These are phyloP conservation scores for Pygocentrus nattereri DNA, from an alignment of 2,797 vertebrate genomes.

Conservation along the genomic window DNA sequence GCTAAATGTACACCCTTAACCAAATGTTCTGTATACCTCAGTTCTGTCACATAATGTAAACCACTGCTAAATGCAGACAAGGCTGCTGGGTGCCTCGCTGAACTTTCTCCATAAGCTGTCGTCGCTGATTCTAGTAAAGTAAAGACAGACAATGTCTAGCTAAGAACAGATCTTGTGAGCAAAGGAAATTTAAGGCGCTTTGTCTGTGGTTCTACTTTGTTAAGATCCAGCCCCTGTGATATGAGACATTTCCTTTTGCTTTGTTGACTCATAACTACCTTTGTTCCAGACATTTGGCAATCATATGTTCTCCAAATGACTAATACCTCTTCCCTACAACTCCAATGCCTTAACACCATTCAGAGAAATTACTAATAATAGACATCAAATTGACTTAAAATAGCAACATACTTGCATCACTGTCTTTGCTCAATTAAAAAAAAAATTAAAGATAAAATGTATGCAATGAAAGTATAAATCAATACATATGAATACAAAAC, in stretches of 20 bases:
- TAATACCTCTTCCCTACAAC: slow-evolving; percentile 14
- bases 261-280: slow-evolving; percentile 33
- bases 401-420: not conserved
- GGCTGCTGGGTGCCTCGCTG: not conserved
- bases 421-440: too few species aligned
- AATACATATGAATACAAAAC: too few species aligned
- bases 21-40: slow-evolving; percentile 32
- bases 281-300: slow-evolving; percentile 37
- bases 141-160: not conserved
- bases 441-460: too few species aligned
- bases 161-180: not conserved
- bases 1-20: slow-evolving; percentile 11
- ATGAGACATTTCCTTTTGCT: slow-evolving; percentile 29
- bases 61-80: slow-evolving; percentile 12
- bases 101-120: not conserved
- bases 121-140: not conserved
- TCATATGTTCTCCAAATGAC: slow-evolving; percentile 36
- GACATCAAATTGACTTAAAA: not conserved
- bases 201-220: not conserved
- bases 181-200: not conserved
- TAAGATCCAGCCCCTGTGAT: not conserved
- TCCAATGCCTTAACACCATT: slow-evolving; percentile 13
- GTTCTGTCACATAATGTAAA: slow-evolving; percentile 39
- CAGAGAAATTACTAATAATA: slow-evolving; percentile 7
- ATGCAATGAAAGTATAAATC: not conserved